phyloP scores from a whole-genome alignment of 1,140 invertebrate genomes.

The Cecropterus lyciades region DNA sequence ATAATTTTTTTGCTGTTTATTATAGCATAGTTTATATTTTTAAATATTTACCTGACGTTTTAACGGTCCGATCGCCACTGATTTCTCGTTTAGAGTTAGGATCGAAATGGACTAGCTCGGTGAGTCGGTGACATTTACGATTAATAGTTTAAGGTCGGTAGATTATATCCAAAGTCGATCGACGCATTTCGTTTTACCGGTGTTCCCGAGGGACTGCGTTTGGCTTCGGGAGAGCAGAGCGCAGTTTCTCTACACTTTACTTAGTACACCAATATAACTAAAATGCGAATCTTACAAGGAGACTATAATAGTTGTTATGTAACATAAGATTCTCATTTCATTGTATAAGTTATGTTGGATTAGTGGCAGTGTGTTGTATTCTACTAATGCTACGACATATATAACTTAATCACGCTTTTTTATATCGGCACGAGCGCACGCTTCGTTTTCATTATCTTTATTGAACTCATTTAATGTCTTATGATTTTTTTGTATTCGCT shows the following conservation, averaged over 20 bases:
- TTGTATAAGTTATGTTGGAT: background rate
- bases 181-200: slow-evolving; percentile 15
- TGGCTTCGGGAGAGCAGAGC: background rate
- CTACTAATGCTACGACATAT: slow-evolving; percentile 7
- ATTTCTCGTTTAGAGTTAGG: slow-evolving; percentile 18
- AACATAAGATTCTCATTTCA: slow-evolving; percentile 21
- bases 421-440: slow-evolving; percentile 15
- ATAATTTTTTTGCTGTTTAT: slow-evolving; percentile 14
- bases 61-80: background rate
- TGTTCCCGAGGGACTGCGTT: background rate
- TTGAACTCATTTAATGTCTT: slow-evolving; percentile 13
- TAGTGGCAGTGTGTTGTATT: slow-evolving; percentile 6
- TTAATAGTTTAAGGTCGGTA: slow-evolving; percentile 23
- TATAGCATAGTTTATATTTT: slow-evolving; percentile 22
- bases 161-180: slow-evolving; percentile 11
- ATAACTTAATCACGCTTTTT: slow-evolving; percentile 12
- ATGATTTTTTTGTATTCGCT: slow-evolving; percentile 12
- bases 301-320: slow-evolving; percentile 28
- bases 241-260: background rate
- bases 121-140: background rate
- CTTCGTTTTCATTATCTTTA: slow-evolving; percentile 8
- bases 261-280: background rate
- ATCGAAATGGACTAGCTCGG: background rate
- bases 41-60: slow-evolving; percentile 12
- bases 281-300: slow-evolving; percentile 3